phyloP scores from a whole-genome alignment of 2,113 vertebrate species.

The Morone chrysops region DNA sequence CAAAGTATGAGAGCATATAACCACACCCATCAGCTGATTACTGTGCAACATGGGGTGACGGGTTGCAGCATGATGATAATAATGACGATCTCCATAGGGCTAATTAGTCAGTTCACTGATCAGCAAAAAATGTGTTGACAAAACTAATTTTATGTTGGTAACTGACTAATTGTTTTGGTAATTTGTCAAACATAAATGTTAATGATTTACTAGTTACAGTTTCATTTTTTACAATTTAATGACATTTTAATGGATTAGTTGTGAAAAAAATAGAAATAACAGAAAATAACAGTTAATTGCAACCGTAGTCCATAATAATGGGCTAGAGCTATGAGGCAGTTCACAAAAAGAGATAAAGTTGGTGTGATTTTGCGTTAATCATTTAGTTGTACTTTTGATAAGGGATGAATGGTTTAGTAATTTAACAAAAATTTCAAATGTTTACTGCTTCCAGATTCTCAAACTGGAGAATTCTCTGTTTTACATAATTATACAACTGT shows the following conservation, averaged over 20 bases:
- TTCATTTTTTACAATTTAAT: not conserved
- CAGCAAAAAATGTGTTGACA: not conserved
- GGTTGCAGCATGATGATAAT: not conserved
- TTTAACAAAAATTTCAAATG: not conserved
- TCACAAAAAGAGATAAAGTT: not conserved
- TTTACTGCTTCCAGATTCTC: not conserved
- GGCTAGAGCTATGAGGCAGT: not conserved
- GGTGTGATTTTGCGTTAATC: not conserved
- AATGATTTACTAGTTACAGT: not conserved
- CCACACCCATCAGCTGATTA: slow-evolving; percentile 8
- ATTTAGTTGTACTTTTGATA: not conserved
- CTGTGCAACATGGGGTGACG: not conserved
- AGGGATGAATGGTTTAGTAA: too few relatives aligned
- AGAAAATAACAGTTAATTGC: too few relatives aligned
- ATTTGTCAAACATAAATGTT: not conserved
- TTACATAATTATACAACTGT: too few relatives aligned
- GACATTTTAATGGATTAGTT: not conserved
- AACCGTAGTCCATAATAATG: not conserved
- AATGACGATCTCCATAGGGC: not conserved
- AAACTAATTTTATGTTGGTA: too few relatives aligned
- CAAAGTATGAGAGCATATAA: not conserved
- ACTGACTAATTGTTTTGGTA: too few relatives aligned
- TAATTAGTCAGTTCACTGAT: not conserved
- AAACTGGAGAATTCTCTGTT: not conserved
- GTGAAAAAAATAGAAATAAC: too few relatives aligned